Conservation (phyloP, 2,888 invertebrate genomes). For the Ophion costatus region DNA sequence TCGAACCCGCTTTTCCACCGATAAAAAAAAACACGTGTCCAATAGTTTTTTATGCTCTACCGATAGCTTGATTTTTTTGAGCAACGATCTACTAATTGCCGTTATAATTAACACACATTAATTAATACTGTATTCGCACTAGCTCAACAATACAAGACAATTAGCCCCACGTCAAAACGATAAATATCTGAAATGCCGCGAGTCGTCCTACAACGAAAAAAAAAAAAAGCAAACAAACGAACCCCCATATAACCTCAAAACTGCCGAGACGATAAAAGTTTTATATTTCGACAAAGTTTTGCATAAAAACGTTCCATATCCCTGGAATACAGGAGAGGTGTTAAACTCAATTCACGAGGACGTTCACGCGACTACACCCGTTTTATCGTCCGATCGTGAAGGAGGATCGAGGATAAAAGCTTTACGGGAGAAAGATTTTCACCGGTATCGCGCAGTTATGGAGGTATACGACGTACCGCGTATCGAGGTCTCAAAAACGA, state of each 20-base stretch:
- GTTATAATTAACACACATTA: no score
- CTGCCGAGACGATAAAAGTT: not conserved
- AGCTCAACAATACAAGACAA: no score
- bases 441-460: not conserved
- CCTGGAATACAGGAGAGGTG: not conserved
- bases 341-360: not conserved
- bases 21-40: no score
- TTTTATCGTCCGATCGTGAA: not conserved
- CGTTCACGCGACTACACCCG: not conserved
- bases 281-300: not conserved
- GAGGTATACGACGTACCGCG: not conserved
- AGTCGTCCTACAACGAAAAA: no score
- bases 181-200: no score
- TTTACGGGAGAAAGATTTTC: not conserved
- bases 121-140: no score
- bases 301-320: not conserved
- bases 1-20: no score
- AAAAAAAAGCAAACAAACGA: not conserved
- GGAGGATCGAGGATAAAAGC: conserved; percentile 12
- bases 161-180: no score
- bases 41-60: no score
- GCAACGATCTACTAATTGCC: no score
- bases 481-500: not conserved
- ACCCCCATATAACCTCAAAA: not conserved
- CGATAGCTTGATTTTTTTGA: no score